Conservation (phyloP, 2,113 vertebrate genomes). For the Donacobius atricapilla region DNA sequence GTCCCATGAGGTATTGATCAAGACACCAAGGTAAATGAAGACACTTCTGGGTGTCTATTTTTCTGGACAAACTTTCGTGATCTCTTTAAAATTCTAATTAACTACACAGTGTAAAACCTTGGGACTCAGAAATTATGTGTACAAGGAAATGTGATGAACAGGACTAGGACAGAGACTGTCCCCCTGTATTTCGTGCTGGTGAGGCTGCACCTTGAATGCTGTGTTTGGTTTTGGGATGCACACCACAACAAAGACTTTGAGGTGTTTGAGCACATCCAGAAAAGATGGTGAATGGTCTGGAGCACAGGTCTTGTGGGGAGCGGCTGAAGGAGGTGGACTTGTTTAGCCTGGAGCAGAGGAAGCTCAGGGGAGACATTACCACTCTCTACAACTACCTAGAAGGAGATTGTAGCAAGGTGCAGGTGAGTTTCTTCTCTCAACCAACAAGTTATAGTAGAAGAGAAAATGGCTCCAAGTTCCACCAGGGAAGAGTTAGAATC, state of each 20-base stretch:
- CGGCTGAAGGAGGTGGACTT: not conserved
- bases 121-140: not conserved
- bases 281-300: not conserved
- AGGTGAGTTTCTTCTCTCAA: not conserved
- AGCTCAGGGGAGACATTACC: not conserved
- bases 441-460: not conserved
- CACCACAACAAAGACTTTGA: not conserved
- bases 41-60: not conserved
- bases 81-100: not conserved
- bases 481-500: not conserved
- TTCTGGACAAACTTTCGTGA: not conserved
- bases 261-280: not conserved
- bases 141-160: not conserved
- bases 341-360: not conserved
- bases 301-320: not conserved
- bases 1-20: not conserved
- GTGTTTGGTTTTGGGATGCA: not conserved
- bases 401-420: not conserved
- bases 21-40: not conserved
- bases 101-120: not conserved
- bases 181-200: accelerated
- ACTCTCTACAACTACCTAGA: not conserved
- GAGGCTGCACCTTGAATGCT: not conserved
- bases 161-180: not conserved
- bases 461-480: not conserved